Evolutionary conservation across 2,888 invertebrate species (phyloP), one percentile per base, ranked within the genome.

Genomic region (Hoplodrina blanda): DNA sequence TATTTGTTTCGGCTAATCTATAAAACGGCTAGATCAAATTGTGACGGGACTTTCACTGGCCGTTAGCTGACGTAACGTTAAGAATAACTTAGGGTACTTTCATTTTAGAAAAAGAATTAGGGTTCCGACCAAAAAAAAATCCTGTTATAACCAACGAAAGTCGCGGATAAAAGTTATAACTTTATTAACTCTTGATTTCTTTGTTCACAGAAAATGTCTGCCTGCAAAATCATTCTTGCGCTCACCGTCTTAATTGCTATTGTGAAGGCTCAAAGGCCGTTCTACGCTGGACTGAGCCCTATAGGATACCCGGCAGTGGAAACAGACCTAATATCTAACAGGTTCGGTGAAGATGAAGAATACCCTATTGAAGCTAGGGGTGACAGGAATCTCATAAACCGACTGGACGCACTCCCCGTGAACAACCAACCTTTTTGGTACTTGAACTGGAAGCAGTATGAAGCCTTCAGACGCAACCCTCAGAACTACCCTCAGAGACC

Each of bases 221-320:
- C 78, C n/a, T 82, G 78, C 83, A 89, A 85, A 84, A 84, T 90
- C 72, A 41, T 85, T 5, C 67, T 92, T 41, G 79, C 91, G 41
- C 62, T 95, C 41, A 74, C 87, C 49, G 60, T 90, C 50, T 64
- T 92, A 20, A 78, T 88, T 15, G 85, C 86, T 30, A n/a, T 92
- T 25, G 90, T 89, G 3, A 81, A 91, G 60, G 96, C 96, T 1
- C 97, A 98, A 89, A 95, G 98, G 33, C 97, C 97, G 0, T 96
- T 96, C 60, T 98, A 97, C 86, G 97, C 97, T 6, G 97, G 97
- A 11, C 85, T 91, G 1, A 91, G 94, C 10, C 95, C 97, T 0
- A 96, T 96, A 25, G 97, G 97, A n/a, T 96, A 96, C 76, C 97
- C 97, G 68, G 95, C 94, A 59, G 91, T 96, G 49, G 96, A 96